Evolutionary conservation across 1,140 invertebrate genomes (phyloP).

Genomic region (Drosophila melanica): DNA sequence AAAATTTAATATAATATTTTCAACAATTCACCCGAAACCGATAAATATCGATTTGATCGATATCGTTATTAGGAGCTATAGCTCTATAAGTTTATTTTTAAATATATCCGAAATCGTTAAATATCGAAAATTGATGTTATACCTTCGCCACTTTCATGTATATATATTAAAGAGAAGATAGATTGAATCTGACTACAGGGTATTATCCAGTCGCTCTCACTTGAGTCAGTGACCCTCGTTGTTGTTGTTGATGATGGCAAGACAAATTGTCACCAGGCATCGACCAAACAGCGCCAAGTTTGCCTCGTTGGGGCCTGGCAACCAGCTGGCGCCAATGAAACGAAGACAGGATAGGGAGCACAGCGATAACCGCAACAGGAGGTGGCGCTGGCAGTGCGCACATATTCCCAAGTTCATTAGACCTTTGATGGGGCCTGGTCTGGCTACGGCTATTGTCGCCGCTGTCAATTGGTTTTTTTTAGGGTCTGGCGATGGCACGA

Average conservation of each 20-base stretch:
- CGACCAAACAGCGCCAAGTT: conserved; percentile 62
- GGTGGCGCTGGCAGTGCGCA: conserved; percentile 26
- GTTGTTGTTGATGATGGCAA: conserved; percentile 14
- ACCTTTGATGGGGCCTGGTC: conserved; percentile 68
- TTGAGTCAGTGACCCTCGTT: background rate
- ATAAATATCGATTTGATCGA: background rate
- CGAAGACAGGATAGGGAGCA: conserved; percentile 33
- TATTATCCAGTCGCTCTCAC: background rate
- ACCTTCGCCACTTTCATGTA: too few relatives aligned
- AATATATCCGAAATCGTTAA: too few relatives aligned
- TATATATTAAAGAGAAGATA: too few relatives aligned
- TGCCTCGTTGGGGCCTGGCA: conserved; percentile 49
- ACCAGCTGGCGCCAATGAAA: conserved; percentile 57
- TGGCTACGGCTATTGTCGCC: conserved; percentile 5
- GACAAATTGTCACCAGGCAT: conserved; percentile 76
- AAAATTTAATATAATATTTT: too few relatives aligned
- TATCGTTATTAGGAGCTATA: background rate
- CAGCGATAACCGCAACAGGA: conserved; percentile 58
- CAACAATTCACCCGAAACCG: background rate
- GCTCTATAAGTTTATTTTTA: too few relatives aligned
- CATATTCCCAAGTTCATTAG: conserved; percentile 75
- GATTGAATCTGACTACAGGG: background rate
- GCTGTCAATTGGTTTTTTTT: conserved; percentile 9
- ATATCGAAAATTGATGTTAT: too few relatives aligned
- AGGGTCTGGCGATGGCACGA: conserved; percentile 57